Percentiles rank a stretch among this genome's conserved stretches.
phyloP scores from a whole-genome alignment of 2,888 invertebrate genomes.

The Mythimna albipuncta region DNA sequence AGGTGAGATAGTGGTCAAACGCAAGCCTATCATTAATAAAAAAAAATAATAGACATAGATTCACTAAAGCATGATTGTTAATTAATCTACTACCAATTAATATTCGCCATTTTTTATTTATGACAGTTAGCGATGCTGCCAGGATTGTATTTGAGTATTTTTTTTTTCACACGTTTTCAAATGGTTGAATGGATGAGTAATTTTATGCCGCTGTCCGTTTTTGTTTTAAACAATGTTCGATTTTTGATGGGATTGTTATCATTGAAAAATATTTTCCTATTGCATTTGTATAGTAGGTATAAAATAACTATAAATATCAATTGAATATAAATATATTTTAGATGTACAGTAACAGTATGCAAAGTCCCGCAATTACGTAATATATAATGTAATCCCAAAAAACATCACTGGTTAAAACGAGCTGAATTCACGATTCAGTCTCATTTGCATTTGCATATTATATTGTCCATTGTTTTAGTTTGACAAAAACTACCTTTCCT shows the following conservation, averaged over 20 bases:
- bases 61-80: constrained; percentile 22
- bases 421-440: constrained; percentile 18
- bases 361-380: no score
- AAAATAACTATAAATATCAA: no score
- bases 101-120: constrained; percentile 21
- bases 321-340: no score
- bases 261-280: no score
- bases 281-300: no score
- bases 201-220: not conserved
- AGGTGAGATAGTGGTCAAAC: no score
- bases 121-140: not conserved
- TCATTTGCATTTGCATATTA: constrained; percentile 41
- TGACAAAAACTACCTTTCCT: constrained; percentile 34
- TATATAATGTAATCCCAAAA: no score
- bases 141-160: not conserved
- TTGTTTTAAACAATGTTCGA: not conserved
- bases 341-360: no score
- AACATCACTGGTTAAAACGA: no score
- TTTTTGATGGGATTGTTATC: no score
- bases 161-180: constrained; percentile 2
- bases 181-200: not conserved
- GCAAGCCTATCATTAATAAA: no score
- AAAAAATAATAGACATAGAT: no score
- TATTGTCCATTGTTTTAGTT: constrained; percentile 13
- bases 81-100: constrained; percentile 21